These are phyloP conservation scores for Hormaphis cornu DNA, from an alignment of 1,140 invertebrate species.

Conservation along the genomic window DNA sequence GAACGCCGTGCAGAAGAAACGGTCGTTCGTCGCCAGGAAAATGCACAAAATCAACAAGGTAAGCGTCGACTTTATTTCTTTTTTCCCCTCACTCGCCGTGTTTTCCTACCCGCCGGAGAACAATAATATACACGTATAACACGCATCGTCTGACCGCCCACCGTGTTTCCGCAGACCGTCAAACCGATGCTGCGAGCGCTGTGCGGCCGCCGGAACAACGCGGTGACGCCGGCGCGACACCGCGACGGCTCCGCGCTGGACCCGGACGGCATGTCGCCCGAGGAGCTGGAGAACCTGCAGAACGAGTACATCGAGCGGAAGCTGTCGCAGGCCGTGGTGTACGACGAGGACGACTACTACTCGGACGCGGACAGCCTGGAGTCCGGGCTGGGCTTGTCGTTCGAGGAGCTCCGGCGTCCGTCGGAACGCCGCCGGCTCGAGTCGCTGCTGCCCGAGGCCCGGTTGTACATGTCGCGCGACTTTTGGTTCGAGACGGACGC, in stretches of 20 bases:
- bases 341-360: constrained; percentile 25
- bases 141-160: too few species aligned
- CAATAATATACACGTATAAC: too few species aligned
- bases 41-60: constrained; percentile 30
- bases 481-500: constrained; percentile 24
- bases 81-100: too few species aligned
- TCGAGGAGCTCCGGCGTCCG: constrained; percentile 4
- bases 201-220: constrained; percentile 5
- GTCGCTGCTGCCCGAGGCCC: constrained; percentile 9
- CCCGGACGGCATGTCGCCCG: background rate
- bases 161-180: background rate
- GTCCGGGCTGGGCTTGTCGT: constrained; percentile 15
- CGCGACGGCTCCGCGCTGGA: constrained; percentile 2
- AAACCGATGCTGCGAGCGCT: constrained; percentile 13
- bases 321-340: background rate
- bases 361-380: constrained; percentile 14
- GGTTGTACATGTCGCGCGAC: constrained; percentile 15
- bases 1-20: constrained; percentile 16
- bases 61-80: background rate
- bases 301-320: constrained; percentile 26
- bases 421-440: background rate
- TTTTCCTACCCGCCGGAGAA: too few species aligned
- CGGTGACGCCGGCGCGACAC: constrained; percentile 4
- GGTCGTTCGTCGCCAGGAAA: constrained; percentile 19
- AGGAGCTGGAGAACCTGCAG: constrained; percentile 13